Evolutionary conservation across 1,140 invertebrate genomes (phyloP).

Genomic region (Drosophila orosa): DNA sequence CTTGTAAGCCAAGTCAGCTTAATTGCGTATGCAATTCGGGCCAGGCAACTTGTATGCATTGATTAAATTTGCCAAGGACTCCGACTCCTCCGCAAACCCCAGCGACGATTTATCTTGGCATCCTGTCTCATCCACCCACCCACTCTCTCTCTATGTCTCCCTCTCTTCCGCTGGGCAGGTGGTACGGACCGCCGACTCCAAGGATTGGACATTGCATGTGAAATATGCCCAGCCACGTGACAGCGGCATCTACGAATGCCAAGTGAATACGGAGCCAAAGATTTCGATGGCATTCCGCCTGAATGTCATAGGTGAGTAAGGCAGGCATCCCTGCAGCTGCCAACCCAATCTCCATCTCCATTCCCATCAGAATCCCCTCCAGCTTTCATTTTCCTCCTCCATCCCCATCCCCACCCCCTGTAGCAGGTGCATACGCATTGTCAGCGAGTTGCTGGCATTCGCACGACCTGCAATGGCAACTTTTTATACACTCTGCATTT

Average conservation of each 20-base stretch:
- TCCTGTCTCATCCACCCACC: constrained; percentile 26
- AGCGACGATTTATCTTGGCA: constrained; percentile 57
- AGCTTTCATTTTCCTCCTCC: background rate
- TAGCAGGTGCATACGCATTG: constrained; percentile 57
- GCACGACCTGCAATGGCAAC: constrained; percentile 56
- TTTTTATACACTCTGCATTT: constrained; percentile 46
- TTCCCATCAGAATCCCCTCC: background rate
- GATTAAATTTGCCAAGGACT: constrained; percentile 79
- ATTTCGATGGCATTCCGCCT: constrained; percentile 95
- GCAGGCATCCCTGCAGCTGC: constrained; percentile 11
- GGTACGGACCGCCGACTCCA: constrained; percentile 92
- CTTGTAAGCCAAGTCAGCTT: constrained; percentile 75
- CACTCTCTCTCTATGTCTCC: background rate
- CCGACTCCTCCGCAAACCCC: constrained; percentile 30
- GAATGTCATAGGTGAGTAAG: constrained; percentile 93
- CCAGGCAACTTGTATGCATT: constrained; percentile 70
- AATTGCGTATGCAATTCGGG: constrained; percentile 77
- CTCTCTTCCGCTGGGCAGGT: constrained; percentile 86
- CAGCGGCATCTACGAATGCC: constrained; percentile 95
- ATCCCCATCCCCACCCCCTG: background rate
- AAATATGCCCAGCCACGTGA: constrained; percentile 94
- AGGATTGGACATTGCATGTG: constrained; percentile 97
- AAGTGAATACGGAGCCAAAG: constrained; percentile 96
- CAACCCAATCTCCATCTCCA: constrained; percentile 4
- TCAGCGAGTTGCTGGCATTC: constrained; percentile 55